Evolutionary conservation across 2,888 invertebrate species (phyloP).

Genomic region (Ethmia dodecea): DNA sequence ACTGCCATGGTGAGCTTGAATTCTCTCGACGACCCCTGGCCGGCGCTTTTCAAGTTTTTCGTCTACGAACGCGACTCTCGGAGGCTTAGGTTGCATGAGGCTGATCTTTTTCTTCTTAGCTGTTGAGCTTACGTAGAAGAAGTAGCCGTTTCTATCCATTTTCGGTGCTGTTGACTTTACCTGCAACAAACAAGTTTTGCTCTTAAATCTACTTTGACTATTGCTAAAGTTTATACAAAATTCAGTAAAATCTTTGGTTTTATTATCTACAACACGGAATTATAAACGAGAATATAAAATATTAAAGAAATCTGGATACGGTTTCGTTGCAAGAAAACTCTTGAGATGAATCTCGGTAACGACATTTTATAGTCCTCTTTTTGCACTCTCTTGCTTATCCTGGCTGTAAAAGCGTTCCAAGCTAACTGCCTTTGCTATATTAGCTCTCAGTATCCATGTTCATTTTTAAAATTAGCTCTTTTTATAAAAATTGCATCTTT

Average conservation of each 20-base stretch:
- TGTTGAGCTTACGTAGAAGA: conserved; percentile 66
- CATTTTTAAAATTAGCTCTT: no score
- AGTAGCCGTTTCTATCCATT: conserved; percentile 72
- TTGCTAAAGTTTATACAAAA: neutral
- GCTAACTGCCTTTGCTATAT: no score
- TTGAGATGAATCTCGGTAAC: no score
- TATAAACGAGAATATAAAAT: neutral
- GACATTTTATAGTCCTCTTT: no score
- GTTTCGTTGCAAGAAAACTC: no score
- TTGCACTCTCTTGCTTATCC: no score
- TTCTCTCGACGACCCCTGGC: conserved; percentile 57
- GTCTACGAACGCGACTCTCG: conserved; percentile 62
- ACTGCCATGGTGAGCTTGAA: conserved; percentile 39
- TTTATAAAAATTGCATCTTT: no score
- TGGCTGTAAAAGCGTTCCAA: no score
- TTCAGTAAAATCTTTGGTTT: neutral
- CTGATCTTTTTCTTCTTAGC: conserved; percentile 76
- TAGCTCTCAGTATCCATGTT: no score
- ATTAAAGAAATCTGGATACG: neutral
- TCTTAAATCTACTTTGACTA: neutral
- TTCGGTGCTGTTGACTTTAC: conserved; percentile 67
- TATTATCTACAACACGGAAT: neutral
- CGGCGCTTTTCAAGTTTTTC: conserved; percentile 58
- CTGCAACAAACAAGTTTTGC: conserved; percentile 35
- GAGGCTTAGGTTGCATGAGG: conserved; percentile 69